Evolutionary conservation across 92 coral and sea anemone genomes (phyloP), one percentile per base, ranked within the genome.

Genomic region (Scolanthus callimorphus): DNA sequence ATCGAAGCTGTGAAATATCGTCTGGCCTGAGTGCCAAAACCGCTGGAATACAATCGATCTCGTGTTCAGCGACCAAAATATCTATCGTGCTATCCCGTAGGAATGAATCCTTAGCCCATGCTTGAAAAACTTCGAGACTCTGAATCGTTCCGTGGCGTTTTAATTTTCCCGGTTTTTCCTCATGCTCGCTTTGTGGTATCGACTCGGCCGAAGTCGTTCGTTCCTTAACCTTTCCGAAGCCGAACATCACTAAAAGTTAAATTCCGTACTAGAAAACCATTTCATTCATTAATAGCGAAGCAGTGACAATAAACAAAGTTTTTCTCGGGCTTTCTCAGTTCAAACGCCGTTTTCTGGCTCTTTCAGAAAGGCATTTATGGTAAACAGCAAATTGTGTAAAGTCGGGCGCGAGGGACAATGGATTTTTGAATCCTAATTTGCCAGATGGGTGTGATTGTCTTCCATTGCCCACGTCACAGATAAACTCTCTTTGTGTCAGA

Each of bases 61-160:
- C 76, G 67, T 92, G 96, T 30, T 78, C 76, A 28, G 70, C 68
- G 0, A 92, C 80, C 50, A 92, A 63, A 41, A 74, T 80, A 60
- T 88, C 96, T 25, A 92, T 74, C 6, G 98, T 88, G 31, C 83
- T 84, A 59, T 85, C 84, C 37, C 83, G 72, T 34, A 92, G 59
- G 39, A 92, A 85, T 2, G 98, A 92, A 74, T 92, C 98, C 44
- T 77, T 76, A 22, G 98, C 96, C 98, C 98, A 92, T 11, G 96
- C 92, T 29, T 56, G 77, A 51, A 92, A 92, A 26, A 92, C 87
- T 55, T 92, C 98, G 15, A 60, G 60, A 50, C 92, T 79, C 25
- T 87, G 85, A 57, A 92, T 83, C 41, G 98, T 88, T 25, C 89
- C 88, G 47, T 85, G 85, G 3, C 96, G 78, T 52, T 84, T 78